Base-by-base conservation (phyloP, 2,797 vertebrate genomes). In the Squalus acanthias region DNA sequence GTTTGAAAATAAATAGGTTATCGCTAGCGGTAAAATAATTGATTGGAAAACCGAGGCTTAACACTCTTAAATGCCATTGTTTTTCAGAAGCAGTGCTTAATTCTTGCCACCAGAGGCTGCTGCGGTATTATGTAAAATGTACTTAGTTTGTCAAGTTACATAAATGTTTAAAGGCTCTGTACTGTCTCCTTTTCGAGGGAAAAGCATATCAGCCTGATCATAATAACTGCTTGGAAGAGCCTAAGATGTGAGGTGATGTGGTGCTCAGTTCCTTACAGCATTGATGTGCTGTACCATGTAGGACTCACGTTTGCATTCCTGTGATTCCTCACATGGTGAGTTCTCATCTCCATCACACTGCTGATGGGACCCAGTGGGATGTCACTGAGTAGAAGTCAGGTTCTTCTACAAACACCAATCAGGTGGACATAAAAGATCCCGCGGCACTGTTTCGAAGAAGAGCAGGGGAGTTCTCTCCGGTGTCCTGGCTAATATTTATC, bases 31-130 rank as follows among this genome's bases (percentile, higher is more conserved):
- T 39, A 46, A 85, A 50, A 46, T 69, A 12, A 67, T 33, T 7
- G 13, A 63, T 29, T 26, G 24, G 24, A 9, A 53, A 93, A 24
- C 65, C 24, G 29, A 6, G 93, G 26, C 5, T 95, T 74, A 53
- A 53, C 26, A 29, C 33, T 15, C 24, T 76, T 95, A 69, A 72
- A 53, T 95, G 24, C 29, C 72, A 33, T 10, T 9, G 39, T 46
- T 95, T 60, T 60, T 53, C 46, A n/a, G 26, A 2, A 76, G 94
- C 70, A 95, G 69, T 33, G 29, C 12, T 76, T 95, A 60, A 53
- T 33, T 88, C 72, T 76, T 74, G 46, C 94, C 94, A 95, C 94
- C 94, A 95, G 94, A 95, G 94, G 70, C 50, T 95, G 94, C 94
- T 95, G 26, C 15, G 13, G 26, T 53, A 76, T 50, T 53, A 57